Base-by-base conservation (phyloP, 2,113 vertebrate species). In the Trinectes maculatus region DNA sequence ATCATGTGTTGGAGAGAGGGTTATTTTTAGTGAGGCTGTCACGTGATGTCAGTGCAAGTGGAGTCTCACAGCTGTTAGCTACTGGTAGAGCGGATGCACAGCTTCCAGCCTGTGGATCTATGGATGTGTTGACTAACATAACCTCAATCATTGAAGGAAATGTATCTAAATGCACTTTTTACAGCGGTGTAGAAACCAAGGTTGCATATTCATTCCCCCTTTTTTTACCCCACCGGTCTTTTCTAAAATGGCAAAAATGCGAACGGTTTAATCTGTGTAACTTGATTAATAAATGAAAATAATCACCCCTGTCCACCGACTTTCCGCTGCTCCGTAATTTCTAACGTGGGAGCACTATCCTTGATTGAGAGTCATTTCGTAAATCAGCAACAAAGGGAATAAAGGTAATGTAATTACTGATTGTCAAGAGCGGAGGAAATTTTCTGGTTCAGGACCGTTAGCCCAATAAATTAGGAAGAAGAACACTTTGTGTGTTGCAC, bases 1-100 rank as follows among this genome's bases (percentile, higher is more conserved):
- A 52, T 84, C 64, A 9, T 70, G 70, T 79, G 78, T 59, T 60
- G 68, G 59, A 52, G 64, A 67, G 60, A 46, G 21, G 36, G 71
- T 71, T 89, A 88, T 88, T 86, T 90, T 87, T 86, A 88, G 79
- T 56, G 21, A 6, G 25, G 42, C 55, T 31, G 37, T 77, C 87
- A 81, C 40, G 66, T 85, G 85, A 82, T 18, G 53, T 65, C 63
- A 67, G 74, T 31, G 71, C 55, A 40, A 80, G 60, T 24, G 40
- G 56, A 83, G 80, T 76, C 73, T 77, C 67, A 31, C 77, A 65
- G 77, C 79, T 82, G 86, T 75, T 77, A 57, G 64, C 67, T 71
- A 61, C 61, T 61, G 36, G 49, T 74, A 59, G 51, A 66, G 72
- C 40, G 64, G 9, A 64, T 28, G 54, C 65, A 74, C 71, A 65